Base-by-base conservation (phyloP, 2,113 vertebrate species). In the Coreoperca whiteheadi region DNA sequence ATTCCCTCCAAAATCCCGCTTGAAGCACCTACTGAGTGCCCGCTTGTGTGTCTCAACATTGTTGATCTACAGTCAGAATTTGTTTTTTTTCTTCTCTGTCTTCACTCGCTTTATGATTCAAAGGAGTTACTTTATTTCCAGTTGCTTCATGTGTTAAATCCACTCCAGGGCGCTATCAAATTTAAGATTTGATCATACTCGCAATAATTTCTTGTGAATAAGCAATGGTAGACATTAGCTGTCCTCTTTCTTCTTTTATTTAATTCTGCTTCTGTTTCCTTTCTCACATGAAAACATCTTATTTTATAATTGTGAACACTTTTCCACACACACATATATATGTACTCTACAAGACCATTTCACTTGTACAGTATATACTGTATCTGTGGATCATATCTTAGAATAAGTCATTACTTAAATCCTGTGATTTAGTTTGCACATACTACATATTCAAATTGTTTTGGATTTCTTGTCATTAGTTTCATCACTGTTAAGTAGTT, bases 1-100 rank as follows among this genome's bases (percentile, higher is more conserved):
- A n/a, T 60, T 59, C 68, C 72, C 41, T 53, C 37, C 53, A 30
- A 41, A 77, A 85, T 74, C 43, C 6, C 10, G 5, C 6, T 30
- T 41, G 3, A 32, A 34, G 23, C 14, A 57, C 16, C 23, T 15
- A 18, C 15, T 56, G 14, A 46, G 8, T 50, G 15, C 1, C 41
- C 15, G 14, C 4, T 43, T 69, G 9, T 65, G 30, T 76, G 6
- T 46, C 37, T 72, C 23, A 78, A 18, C 15, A 50, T 60, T 50
- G 53, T 63, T 81, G 8, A 73, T 54, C 67, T 74, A 16, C 9
- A 46, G 6, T 48, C 41, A 68, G 30, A 51, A n/a, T n/a, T n/a
- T n/a, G n/a, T n/a, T n/a, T n/a, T n/a, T 56, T 56, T 69, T 48
- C 6, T 3, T 48, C 16, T 16, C 11, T 39, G 1, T 83, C 20